Evolutionary conservation across 2,888 invertebrate genomes (phyloP).

Genomic region (Caenorhabditis uteleia): DNA sequence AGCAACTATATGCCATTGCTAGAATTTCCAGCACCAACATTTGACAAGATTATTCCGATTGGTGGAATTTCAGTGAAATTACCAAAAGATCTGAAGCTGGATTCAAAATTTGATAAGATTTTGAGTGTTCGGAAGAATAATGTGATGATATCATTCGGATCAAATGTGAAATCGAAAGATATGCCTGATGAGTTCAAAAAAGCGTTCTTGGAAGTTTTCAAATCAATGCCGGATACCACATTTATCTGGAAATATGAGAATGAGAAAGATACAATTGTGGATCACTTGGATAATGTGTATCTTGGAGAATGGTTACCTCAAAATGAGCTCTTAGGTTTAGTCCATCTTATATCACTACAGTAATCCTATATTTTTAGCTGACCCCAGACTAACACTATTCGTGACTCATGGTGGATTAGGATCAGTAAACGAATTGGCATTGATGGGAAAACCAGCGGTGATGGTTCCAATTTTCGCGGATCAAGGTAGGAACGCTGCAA

Average conservation of each 20-base stretch:
- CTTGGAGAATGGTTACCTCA: constrained; percentile 54
- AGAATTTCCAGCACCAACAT: constrained; percentile 21
- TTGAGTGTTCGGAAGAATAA: constrained; percentile 9
- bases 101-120: constrained; percentile 18
- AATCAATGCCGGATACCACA: constrained; percentile 36
- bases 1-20: constrained; percentile 16
- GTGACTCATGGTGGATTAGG: constrained; percentile 33
- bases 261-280: constrained; percentile 19
- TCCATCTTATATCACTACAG: too few relatives aligned
- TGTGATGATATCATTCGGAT: constrained; percentile 26
- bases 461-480: constrained; percentile 34
- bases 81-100: neutral
- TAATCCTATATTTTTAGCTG: too few relatives aligned
- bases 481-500: constrained; percentile 24
- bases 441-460: constrained; percentile 23
- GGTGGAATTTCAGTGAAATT: constrained; percentile 1
- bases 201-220: constrained; percentile 20
- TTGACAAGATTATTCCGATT: constrained; percentile 20
- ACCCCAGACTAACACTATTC: constrained; percentile 14
- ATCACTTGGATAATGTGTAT: constrained; percentile 38
- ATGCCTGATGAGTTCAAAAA: constrained; percentile 29
- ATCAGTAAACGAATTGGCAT: constrained; percentile 12
- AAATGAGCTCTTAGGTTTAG: constrained; percentile 44
- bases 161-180: constrained; percentile 9
- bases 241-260: constrained; percentile 53